Evolutionary conservation across 2,113 vertebrate genomes (phyloP).

Genomic region (Macrotus californicus): DNA sequence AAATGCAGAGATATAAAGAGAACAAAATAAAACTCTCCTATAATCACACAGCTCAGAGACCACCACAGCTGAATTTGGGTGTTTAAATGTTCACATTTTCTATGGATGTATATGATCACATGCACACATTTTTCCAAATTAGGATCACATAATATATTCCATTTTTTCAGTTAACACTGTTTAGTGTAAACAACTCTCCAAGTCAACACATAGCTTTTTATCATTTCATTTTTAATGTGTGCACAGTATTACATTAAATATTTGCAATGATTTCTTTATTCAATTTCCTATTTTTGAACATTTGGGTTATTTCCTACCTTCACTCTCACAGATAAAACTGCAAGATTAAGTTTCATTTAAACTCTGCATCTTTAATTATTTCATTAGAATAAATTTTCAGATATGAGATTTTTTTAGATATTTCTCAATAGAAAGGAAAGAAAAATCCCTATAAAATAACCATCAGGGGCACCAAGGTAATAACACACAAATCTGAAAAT

Average conservation of each 20-base stretch:
- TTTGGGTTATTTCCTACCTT: constrained; percentile 27
- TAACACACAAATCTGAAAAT: neutral
- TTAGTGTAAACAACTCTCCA: constrained; percentile 46
- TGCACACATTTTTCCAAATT: constrained; percentile 47
- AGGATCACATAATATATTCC: neutral
- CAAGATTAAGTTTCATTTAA: constrained; percentile 29
- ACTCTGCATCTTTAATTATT: constrained; percentile 19
- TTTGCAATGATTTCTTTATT: constrained; percentile 40
- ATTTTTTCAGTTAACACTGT: constrained; percentile 42
- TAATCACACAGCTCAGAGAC: constrained; percentile 57
- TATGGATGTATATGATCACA: constrained; percentile 45
- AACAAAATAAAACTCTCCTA: constrained; percentile 69
- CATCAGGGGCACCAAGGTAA: neutral
- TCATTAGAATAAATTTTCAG: constrained; percentile 39
- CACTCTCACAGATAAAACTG: neutral
- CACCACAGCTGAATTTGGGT: constrained; percentile 65
- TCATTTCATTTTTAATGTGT: constrained; percentile 26
- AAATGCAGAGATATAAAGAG: constrained; percentile 65
- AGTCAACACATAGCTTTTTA: constrained; percentile 43
- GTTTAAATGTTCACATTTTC: constrained; percentile 59
- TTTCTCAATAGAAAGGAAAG: constrained; percentile 8
- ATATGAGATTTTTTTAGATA: neutral
- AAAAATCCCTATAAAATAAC: neutral
- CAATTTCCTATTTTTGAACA: constrained; percentile 9
- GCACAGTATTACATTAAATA: neutral